Conservation (phyloP, 2,888 invertebrate genomes). For the Orthosia gracilis region DNA sequence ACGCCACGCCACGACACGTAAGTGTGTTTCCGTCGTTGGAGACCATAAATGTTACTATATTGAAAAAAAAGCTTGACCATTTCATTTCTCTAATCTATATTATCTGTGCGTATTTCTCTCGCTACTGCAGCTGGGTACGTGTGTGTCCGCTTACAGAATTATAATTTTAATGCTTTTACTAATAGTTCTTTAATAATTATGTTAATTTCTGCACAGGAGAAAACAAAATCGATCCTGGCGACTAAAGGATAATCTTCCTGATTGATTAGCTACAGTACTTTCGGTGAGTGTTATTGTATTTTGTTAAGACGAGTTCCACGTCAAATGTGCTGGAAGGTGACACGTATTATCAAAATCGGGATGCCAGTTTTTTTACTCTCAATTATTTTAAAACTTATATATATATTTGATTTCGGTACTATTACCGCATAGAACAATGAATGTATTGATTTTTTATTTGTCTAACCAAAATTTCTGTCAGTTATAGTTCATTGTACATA, state of each 20-base stretch:
- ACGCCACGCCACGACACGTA: too few species aligned
- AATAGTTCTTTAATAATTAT: conserved; percentile 71
- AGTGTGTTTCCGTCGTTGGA: too few species aligned
- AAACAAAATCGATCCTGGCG: conserved; percentile 87
- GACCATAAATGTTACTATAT: conserved; percentile 37
- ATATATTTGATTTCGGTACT: conserved; percentile 3
- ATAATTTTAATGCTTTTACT: conserved; percentile 73
- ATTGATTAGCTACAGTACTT: conserved; percentile 90
- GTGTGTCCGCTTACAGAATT: conserved; percentile 71
- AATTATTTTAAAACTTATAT: conserved; percentile 13
- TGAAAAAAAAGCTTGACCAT: conserved; percentile 21
- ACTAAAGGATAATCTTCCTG: conserved; percentile 84
- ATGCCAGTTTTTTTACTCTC: conserved; percentile 72
- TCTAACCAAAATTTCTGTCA: conserved; percentile 5
- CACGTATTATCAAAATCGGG: conserved; percentile 89
- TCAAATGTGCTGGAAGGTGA: conserved; percentile 91
- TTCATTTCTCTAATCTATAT: conserved; percentile 13
- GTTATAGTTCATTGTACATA: conserved; percentile 10
- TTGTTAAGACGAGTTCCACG: conserved; percentile 87
- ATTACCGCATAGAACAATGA: background rate
- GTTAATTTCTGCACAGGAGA: conserved; percentile 82
- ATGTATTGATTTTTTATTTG: background rate
- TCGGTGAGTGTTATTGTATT: conserved; percentile 85
- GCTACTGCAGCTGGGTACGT: conserved; percentile 89
- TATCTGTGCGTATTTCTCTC: conserved; percentile 83